These are phyloP conservation scores for Butastur rufipennis DNA, from an alignment of 2,113 vertebrate species.

Conservation along the genomic window DNA sequence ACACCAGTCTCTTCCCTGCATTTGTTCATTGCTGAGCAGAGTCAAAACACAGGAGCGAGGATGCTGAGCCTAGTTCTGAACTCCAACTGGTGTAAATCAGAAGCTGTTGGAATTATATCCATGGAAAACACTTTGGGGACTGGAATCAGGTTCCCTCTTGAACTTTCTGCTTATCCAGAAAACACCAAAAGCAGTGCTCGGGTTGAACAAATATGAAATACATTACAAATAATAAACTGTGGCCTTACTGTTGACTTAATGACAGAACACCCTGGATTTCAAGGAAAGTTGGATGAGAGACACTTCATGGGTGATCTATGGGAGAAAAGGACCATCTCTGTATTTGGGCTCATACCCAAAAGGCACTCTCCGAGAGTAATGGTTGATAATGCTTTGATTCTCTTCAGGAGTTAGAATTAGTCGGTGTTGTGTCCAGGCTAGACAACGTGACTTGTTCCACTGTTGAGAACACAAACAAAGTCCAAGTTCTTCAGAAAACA, in stretches of 20 bases:
- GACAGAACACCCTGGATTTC: neutral
- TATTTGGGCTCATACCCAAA: neutral
- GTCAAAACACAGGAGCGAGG: neutral
- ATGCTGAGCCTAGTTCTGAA: neutral
- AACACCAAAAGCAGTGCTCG: neutral
- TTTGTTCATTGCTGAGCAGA: neutral
- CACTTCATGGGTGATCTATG: neutral
- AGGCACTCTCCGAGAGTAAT: neutral
- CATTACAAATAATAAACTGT: conserved; percentile 16
- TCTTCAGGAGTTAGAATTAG: neutral
- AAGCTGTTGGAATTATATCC: neutral
- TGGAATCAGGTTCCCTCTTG: neutral
- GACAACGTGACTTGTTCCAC: neutral
- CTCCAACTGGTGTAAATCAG: neutral
- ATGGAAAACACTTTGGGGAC: neutral
- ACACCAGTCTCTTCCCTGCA: neutral
- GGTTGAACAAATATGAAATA: conserved; percentile 47
- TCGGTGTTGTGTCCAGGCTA: neutral
- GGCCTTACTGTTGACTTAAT: neutral
- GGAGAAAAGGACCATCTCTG: neutral
- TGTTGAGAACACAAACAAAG: neutral
- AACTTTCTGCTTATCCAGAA: neutral
- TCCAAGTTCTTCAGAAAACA: neutral
- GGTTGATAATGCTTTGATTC: neutral
- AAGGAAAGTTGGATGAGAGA: neutral